phyloP scores from a whole-genome alignment of 2,888 invertebrate species.

The Hemicrepidius hirtus region DNA sequence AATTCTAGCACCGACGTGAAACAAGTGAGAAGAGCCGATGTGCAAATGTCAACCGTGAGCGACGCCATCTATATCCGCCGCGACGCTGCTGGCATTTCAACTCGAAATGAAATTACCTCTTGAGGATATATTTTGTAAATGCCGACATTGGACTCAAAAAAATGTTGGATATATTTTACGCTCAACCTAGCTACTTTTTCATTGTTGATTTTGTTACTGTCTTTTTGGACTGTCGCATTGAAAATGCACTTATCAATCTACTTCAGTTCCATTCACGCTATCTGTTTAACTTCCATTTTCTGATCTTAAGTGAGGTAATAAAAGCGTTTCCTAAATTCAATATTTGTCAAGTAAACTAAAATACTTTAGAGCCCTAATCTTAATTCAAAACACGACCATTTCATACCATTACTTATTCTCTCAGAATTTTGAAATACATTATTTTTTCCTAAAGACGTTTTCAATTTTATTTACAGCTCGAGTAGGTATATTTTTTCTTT shows the following conservation, averaged over 20 bases:
- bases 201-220: constrained; percentile 23
- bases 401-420: too few species aligned
- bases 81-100: constrained; percentile 51
- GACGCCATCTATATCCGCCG: constrained; percentile 49
- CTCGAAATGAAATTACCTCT: constrained; percentile 48
- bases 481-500: too few species aligned
- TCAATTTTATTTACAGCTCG: too few species aligned
- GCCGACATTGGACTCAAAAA: constrained; percentile 34
- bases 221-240: constrained; percentile 5
- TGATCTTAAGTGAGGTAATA: too few species aligned
- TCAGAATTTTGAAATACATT: too few species aligned
- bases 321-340: too few species aligned
- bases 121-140: constrained; percentile 41
- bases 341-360: too few species aligned
- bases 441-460: too few species aligned
- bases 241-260: constrained; percentile 8
- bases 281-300: neutral
- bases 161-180: constrained; percentile 19
- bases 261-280: constrained; percentile 1
- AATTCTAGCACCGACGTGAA: constrained; percentile 46
- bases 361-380: too few species aligned
- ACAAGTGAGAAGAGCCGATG: constrained; percentile 47
- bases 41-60: constrained; percentile 49
- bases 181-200: constrained; percentile 19
- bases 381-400: too few species aligned